Percentiles rank a stretch among this genome's conserved stretches.
phyloP scores from a whole-genome alignment of 2,888 invertebrate genomes.

The Clivina fossor region DNA sequence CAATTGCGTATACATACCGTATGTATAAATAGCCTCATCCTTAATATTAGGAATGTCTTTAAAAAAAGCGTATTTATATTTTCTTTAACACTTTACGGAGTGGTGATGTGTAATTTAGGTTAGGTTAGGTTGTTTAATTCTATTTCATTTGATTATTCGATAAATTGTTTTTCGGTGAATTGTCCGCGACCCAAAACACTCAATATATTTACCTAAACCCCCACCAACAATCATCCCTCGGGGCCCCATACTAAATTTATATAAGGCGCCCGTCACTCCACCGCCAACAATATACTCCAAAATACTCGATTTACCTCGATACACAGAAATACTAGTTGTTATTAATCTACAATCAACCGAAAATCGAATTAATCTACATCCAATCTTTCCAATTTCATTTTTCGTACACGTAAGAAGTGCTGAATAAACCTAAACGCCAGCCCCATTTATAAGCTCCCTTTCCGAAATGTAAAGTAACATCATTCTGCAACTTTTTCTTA shows the following conservation, averaged over 20 bases:
- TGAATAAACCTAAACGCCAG: slow-evolving; percentile 68
- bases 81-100: too few species aligned
- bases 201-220: slow-evolving; percentile 58
- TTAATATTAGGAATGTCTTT: too few species aligned
- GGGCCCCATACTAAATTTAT: slow-evolving; percentile 68
- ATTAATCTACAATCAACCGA: slow-evolving; percentile 64
- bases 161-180: too few species aligned
- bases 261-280: slow-evolving; percentile 64
- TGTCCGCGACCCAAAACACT: too few species aligned
- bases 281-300: slow-evolving; percentile 70
- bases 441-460: slow-evolving; percentile 73
- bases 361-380: too few species aligned
- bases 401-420: slow-evolving; percentile 71
- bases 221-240: slow-evolving; percentile 69
- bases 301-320: slow-evolving; percentile 67
- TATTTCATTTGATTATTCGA: too few species aligned
- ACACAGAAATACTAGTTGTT: slow-evolving; percentile 65
- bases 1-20: too few species aligned
- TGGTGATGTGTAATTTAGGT: too few species aligned
- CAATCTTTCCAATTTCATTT: neutral
- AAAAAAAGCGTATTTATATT: too few species aligned
- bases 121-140: too few species aligned
- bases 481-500: slow-evolving; percentile 72
- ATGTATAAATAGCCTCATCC: too few species aligned
- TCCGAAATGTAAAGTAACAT: slow-evolving; percentile 67